These are phyloP conservation scores for Torymus tubicola DNA, from an alignment of 2,888 invertebrate species.

Conservation along the genomic window DNA sequence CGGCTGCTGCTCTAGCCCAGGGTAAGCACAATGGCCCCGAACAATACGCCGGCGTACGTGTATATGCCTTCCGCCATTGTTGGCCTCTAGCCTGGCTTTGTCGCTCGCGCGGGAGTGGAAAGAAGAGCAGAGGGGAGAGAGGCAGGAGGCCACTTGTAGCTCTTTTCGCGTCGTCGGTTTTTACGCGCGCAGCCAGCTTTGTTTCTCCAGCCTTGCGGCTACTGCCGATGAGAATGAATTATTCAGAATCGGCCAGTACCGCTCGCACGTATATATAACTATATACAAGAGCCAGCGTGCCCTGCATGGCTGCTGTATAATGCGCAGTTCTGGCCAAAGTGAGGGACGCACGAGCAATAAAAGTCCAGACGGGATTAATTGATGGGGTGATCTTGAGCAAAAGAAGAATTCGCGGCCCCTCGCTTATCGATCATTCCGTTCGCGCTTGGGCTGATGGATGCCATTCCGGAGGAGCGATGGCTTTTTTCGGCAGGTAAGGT, in stretches of 20 bases:
- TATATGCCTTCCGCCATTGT: not conserved
- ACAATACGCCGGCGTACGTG: conserved; percentile 4
- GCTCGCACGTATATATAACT: too few relatives aligned
- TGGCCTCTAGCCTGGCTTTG: conserved; percentile 23
- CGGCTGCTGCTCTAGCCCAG: not conserved
- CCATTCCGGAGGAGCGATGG: too few relatives aligned
- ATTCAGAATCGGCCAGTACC: conserved; percentile 26
- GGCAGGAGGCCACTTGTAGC: conserved; percentile 33
- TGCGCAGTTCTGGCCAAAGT: too few relatives aligned
- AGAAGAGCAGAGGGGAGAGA: not conserved
- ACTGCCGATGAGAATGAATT: conserved; percentile 32
- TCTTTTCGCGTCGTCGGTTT: conserved; percentile 15
- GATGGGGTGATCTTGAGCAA: too few relatives aligned
- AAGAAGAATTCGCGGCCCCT: too few relatives aligned
- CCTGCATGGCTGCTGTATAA: too few relatives aligned
- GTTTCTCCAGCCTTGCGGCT: not conserved
- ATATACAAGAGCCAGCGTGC: too few relatives aligned
- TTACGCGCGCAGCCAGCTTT: not conserved
- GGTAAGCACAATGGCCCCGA: conserved; percentile 11
- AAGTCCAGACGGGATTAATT: too few relatives aligned
- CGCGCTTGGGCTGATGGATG: too few relatives aligned
- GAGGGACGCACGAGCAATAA: too few relatives aligned
- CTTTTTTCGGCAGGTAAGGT: too few relatives aligned
- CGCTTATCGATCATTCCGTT: too few relatives aligned
- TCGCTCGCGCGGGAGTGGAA: not conserved